phyloP scores from a whole-genome alignment of 2,113 vertebrate species.

The Paratilapia polleni region DNA sequence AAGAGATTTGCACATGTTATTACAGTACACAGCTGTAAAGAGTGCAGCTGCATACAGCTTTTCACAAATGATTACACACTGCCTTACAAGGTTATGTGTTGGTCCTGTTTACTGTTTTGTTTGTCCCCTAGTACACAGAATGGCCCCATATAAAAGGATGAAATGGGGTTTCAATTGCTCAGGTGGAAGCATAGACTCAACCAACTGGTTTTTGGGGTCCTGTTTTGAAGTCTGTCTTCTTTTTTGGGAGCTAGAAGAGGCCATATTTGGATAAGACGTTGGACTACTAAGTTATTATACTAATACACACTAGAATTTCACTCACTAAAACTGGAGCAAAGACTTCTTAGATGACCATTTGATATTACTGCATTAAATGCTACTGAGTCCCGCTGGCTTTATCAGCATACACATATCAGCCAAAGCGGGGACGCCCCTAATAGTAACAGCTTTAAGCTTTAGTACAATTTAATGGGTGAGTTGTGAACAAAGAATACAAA shows the following conservation, averaged over 20 bases:
- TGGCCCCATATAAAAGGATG: neutral
- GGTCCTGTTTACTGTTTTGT: neutral
- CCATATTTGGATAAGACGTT: neutral
- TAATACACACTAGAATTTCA: neutral
- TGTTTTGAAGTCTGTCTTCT: neutral
- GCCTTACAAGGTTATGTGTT: neutral
- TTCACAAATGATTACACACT: neutral
- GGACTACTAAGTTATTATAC: neutral
- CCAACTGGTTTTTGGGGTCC: neutral
- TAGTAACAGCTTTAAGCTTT: neutral
- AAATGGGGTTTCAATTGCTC: neutral
- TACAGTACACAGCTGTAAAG: conserved; percentile 9
- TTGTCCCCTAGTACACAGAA: neutral
- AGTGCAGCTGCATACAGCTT: neutral
- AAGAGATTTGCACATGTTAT: neutral
- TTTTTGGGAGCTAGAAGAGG: neutral
- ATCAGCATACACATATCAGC: neutral
- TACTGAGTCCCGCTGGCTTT: neutral
- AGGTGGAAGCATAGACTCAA: neutral
- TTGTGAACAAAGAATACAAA: too few relatives aligned
- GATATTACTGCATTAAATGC: neutral
- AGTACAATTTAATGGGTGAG: neutral
- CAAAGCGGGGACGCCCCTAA: neutral
- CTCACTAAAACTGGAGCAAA: neutral
- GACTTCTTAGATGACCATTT: neutral